Conservation (phyloP, 1,140 invertebrate genomes). For the Artemia franciscana region DNA sequence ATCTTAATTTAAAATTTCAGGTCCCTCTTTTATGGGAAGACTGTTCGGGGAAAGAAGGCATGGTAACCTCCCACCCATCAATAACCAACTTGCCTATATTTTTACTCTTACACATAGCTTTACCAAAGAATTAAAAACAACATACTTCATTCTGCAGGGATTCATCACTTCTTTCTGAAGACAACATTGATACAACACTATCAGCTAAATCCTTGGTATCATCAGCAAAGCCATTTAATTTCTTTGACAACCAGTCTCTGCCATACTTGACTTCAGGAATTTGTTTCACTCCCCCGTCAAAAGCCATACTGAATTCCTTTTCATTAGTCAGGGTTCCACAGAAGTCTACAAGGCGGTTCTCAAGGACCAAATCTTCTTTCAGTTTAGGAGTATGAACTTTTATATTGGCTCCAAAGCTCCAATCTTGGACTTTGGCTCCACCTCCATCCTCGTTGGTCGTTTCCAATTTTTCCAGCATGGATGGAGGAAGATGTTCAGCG, state of each 20-base stretch:
- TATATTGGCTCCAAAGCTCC: not conserved
- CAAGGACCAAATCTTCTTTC: not conserved
- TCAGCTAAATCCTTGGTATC: slow-evolving; percentile 28
- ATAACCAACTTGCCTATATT: too few relatives aligned
- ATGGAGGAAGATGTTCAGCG: not conserved
- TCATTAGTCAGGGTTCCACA: not conserved
- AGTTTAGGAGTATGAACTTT: not conserved
- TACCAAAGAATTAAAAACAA: slow-evolving; percentile 1
- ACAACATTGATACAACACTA: slow-evolving; percentile 31
- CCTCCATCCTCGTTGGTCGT: not conserved
- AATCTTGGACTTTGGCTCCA: not conserved
- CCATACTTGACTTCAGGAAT: not conserved
- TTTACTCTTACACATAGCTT: slow-evolving; percentile 1
- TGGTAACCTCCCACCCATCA: too few relatives aligned
- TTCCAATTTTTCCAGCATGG: not conserved
- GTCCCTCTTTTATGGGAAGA: too few relatives aligned
- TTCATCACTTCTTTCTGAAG: slow-evolving; percentile 36
- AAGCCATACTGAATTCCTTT: not conserved
- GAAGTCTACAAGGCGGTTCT: not conserved
- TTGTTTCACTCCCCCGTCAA: not conserved
- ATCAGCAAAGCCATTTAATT: slow-evolving; percentile 10
- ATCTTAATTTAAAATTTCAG: too few relatives aligned
- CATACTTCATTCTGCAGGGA: slow-evolving; percentile 51
- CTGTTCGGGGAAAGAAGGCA: too few relatives aligned
- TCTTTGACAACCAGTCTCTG: slow-evolving; percentile 10